Percentiles rank a stretch among this genome's conserved stretches.
Conservation (phyloP, 2,797 vertebrate genomes). For the Mormyrops attenuatus region DNA sequence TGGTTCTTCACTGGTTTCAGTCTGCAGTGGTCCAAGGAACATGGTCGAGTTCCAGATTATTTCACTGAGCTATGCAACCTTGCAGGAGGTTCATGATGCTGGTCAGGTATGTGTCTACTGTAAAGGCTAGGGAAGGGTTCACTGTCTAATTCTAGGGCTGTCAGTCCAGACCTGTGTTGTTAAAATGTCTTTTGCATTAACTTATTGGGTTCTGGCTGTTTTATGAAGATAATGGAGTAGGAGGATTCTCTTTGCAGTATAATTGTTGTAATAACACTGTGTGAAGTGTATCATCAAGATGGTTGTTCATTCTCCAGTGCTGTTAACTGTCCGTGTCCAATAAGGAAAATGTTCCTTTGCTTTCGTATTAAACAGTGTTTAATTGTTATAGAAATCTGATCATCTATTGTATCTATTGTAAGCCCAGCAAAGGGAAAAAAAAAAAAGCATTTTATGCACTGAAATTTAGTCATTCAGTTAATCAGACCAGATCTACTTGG, state of each 20-base stretch:
- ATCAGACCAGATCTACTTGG: not conserved
- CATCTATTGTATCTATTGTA: not conserved
- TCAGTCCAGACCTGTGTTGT: constrained; percentile 6
- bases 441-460: not conserved
- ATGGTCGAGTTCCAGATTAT: not conserved
- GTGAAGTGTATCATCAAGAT: not conserved
- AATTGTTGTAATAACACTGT: constrained; percentile 14
- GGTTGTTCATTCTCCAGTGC: not conserved
- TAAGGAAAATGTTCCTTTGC: constrained; percentile 1
- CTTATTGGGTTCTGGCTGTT: not conserved
- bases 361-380: constrained; percentile 8
- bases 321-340: not conserved
- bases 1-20: not conserved
- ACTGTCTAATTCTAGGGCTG: constrained; percentile 14
- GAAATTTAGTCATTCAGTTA: not conserved
- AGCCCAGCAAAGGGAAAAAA: not conserved
- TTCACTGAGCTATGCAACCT: constrained; percentile 23
- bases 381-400: not conserved
- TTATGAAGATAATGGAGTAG: not conserved
- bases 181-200: constrained; percentile 3
- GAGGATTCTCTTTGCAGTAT: not conserved
- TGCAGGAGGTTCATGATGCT: not conserved
- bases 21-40: not conserved
- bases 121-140: not conserved
- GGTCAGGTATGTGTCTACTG: constrained; percentile 8